Percentiles rank a stretch among this genome's conserved stretches.
phyloP scores from a whole-genome alignment of 2,113 vertebrate species.

The Athene noctua region DNA sequence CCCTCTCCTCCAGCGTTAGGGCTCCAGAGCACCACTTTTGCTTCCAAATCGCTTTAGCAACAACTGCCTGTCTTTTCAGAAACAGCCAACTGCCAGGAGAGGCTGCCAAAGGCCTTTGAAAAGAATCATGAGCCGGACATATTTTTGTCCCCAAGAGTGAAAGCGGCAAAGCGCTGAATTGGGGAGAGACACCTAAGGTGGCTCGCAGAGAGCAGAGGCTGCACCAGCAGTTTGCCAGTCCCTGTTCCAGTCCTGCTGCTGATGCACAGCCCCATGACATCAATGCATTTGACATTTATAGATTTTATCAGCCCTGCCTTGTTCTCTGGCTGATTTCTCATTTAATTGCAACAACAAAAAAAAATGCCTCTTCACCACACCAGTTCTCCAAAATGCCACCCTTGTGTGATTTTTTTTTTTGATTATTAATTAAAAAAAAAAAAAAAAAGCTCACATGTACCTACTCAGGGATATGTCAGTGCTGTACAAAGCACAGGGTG shows the following conservation, averaged over 20 bases:
- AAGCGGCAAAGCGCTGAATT: neutral
- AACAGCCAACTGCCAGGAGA: constrained; percentile 36
- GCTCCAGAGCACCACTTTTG: neutral
- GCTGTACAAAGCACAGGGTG: neutral
- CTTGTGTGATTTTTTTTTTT: fast-evolving
- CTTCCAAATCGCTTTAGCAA: constrained; percentile 30
- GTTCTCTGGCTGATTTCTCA: neutral
- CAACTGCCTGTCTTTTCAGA: constrained; percentile 22
- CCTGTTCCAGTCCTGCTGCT: neutral
- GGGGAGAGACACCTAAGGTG: neutral
- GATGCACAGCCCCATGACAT: fast-evolving
- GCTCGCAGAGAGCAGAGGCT: neutral
- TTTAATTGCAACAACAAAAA: neutral
- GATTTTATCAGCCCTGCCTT: neutral
- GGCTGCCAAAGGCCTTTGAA: constrained; percentile 41
- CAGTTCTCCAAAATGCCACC: neutral
- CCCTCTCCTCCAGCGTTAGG: neutral
- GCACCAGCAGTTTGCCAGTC: neutral
- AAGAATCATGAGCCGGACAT: neutral
- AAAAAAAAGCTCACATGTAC: neutral
- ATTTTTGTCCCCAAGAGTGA: neutral
- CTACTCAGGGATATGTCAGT: neutral
- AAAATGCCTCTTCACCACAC: neutral
- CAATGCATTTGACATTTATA: no score
- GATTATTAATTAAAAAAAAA: neutral